phyloP scores from a whole-genome alignment of 1,140 invertebrate genomes.

The Lucilia cuprina region DNA sequence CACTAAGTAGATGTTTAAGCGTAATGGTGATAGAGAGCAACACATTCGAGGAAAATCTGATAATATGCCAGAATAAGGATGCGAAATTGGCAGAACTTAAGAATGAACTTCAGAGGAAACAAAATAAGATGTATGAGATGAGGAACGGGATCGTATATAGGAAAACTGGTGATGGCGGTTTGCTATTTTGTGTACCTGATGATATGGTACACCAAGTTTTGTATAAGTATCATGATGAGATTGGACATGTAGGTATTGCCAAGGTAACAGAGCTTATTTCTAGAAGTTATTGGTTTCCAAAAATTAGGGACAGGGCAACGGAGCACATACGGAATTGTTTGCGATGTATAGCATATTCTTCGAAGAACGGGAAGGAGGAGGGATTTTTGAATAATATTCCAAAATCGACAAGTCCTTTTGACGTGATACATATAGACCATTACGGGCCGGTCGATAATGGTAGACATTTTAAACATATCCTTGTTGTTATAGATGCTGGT shows the following conservation, averaged over 20 bases:
- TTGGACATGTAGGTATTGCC: slow-evolving; percentile 51
- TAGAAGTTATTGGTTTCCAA: slow-evolving; percentile 19
- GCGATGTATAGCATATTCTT: slow-evolving; percentile 48
- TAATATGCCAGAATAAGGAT: slow-evolving; percentile 36
- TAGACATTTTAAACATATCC: slow-evolving; percentile 59
- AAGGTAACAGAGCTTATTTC: slow-evolving; percentile 49
- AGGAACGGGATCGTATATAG: slow-evolving; percentile 30
- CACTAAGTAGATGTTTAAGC: slow-evolving; percentile 45
- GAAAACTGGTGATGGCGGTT: slow-evolving; percentile 11
- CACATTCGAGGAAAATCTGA: slow-evolving; percentile 46
- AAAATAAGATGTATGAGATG: slow-evolving; percentile 34
- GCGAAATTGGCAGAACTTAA: neutral
- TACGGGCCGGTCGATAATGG: slow-evolving; percentile 47
- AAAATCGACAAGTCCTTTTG: slow-evolving; percentile 47
- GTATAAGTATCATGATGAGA: slow-evolving; percentile 46
- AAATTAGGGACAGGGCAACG: slow-evolving; percentile 47
- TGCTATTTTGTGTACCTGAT: slow-evolving; percentile 48
- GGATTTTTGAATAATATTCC: slow-evolving; percentile 48
- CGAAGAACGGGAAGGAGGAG: slow-evolving; percentile 46
- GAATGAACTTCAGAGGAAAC: neutral
- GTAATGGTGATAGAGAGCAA: slow-evolving; percentile 50
- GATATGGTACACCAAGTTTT: slow-evolving; percentile 45
- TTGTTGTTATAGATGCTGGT: slow-evolving; percentile 61
- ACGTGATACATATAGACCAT: slow-evolving; percentile 50
- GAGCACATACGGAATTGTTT: slow-evolving; percentile 45